Evolutionary conservation across 2,888 invertebrate species (phyloP).

Genomic region (Agapostemon virescens): DNA sequence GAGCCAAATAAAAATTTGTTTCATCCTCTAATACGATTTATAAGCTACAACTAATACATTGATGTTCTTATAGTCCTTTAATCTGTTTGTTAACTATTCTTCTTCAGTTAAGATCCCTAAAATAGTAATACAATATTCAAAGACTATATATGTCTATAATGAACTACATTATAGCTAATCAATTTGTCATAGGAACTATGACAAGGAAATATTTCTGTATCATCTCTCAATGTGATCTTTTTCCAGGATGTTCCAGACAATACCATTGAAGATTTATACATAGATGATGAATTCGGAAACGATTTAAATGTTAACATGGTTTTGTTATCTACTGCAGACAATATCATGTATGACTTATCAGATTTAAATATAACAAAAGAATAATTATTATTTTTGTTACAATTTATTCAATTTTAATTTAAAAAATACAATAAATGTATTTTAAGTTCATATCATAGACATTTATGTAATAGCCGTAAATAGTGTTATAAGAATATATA

Average conservation of each 20-base stretch:
- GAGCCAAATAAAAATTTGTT: neutral
- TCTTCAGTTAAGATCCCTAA: neutral
- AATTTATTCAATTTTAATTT: slow-evolving; percentile 57
- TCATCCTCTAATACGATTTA: neutral
- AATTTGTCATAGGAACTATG: neutral
- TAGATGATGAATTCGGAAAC: slow-evolving; percentile 75
- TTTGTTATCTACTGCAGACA: slow-evolving; percentile 65
- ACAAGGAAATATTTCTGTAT: neutral
- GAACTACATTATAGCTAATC: neutral
- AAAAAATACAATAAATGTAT: slow-evolving; percentile 40
- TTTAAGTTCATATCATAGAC: slow-evolving; percentile 48
- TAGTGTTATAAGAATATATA: slow-evolving; percentile 1
- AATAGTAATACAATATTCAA: neutral
- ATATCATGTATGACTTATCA: slow-evolving; percentile 64
- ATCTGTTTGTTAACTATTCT: neutral
- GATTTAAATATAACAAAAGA: slow-evolving; percentile 40
- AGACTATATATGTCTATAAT: neutral
- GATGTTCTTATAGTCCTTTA: neutral
- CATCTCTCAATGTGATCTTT: slow-evolving; percentile 4
- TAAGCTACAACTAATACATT: neutral
- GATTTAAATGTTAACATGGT: slow-evolving; percentile 73
- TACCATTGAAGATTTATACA: slow-evolving; percentile 73
- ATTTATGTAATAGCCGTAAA: slow-evolving; percentile 28
- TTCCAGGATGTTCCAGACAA: slow-evolving; percentile 67
- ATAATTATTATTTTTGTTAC: slow-evolving; percentile 20